Evolutionary conservation across 2,888 invertebrate genomes (phyloP).

Genomic region (Pandemis cinnamomeana): DNA sequence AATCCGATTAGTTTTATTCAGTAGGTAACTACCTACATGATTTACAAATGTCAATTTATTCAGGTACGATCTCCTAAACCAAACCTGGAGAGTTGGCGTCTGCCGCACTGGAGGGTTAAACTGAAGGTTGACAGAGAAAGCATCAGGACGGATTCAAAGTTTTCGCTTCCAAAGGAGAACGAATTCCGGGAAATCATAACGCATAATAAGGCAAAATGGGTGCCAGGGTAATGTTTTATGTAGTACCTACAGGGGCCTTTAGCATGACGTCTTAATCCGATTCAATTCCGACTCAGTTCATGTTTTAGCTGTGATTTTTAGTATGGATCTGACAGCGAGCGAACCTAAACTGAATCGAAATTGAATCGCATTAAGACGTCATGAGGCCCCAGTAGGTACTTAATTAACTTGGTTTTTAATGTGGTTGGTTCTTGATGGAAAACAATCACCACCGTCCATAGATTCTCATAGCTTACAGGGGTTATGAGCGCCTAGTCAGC

Average conservation of each 20-base stretch:
- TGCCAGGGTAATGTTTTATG: slow-evolving; percentile 65
- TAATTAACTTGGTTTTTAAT: too few relatives aligned
- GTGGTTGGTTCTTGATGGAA: too few relatives aligned
- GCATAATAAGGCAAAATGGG: slow-evolving; percentile 68
- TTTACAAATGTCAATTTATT: background rate
- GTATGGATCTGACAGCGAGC: too few relatives aligned
- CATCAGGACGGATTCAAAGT: slow-evolving; percentile 61
- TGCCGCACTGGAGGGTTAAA: slow-evolving; percentile 60
- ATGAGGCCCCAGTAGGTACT: too few relatives aligned
- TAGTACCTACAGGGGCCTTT: too few relatives aligned
- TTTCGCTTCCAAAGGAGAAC: slow-evolving; percentile 31
- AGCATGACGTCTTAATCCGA: background rate
- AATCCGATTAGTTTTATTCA: too few relatives aligned
- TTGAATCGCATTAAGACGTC: background rate
- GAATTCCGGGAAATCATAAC: slow-evolving; percentile 66
- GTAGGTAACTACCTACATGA: too few relatives aligned
- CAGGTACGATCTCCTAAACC: slow-evolving; percentile 69
- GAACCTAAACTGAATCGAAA: too few relatives aligned
- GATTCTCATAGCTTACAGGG: too few relatives aligned
- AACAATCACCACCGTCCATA: too few relatives aligned
- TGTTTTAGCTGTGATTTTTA: too few relatives aligned
- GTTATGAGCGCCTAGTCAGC: too few relatives aligned
- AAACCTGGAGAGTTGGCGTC: slow-evolving; percentile 57
- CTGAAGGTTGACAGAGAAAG: slow-evolving; percentile 70
- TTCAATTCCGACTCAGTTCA: background rate